Base-by-base conservation (phyloP, 2,888 invertebrate genomes). In the Carcina quercana region DNA sequence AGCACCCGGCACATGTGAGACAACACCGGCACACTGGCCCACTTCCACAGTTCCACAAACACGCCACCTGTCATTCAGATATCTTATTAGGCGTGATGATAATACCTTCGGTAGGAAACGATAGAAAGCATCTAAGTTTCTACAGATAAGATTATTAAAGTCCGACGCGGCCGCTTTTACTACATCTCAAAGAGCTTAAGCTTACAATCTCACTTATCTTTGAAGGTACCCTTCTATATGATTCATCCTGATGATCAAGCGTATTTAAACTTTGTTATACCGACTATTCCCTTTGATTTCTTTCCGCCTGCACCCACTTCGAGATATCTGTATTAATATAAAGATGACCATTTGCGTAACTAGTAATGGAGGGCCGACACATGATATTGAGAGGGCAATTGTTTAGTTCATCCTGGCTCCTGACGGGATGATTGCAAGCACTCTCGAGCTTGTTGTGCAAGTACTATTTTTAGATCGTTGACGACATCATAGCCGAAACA, bases 401-500 rank as follows among this genome's bases (percentile, higher is more conserved):
- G 63, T 46, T 47, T 36, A 44, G 50, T 45, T 45, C 52, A 57
- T 60, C 58, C 63, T 61, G 58, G 49, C 53, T 60, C 56, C 54
- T 68, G 59, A 59, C 69, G 66, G 69, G 69, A 73, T 70, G 65
- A 66, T 63, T 59, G 69, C 64, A 62, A 55, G 57, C 60, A 54
- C 56, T 58, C 58, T 59, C 58, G 53, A 59, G 54, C 60, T 55
- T 50, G 66, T 62, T 63, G 63, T 55, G 59, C 61, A 58, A 56
- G 43, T 38, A 27, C 67, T 78, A 79, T 75, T 70, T 79, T 71
- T 78, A 75, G 75, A 60, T 32, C 24, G 47, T 51, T 67, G 70
- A 76, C 69, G 65, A 59, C 65, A 69, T 60, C 55, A n/a, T n/a
- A n/a, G 49, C 53, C 57, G 42, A 69, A 70, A 66, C 63, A 74